Evolutionary conservation across 2,113 vertebrate genomes (phyloP).

Genomic region (Tor tambroides): DNA sequence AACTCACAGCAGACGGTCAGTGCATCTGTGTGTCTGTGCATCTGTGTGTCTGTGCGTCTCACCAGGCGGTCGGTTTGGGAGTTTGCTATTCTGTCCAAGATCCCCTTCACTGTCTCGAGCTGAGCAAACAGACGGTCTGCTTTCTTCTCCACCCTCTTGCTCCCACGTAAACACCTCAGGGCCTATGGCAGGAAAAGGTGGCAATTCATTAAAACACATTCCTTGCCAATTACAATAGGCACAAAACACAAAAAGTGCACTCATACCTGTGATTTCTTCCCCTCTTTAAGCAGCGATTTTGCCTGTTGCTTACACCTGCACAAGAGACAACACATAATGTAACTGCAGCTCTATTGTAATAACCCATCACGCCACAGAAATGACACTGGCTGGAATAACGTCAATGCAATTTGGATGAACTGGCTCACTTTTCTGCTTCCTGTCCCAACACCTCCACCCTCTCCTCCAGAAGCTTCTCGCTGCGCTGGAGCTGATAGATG

Average conservation of each 20-base stretch:
- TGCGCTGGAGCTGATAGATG: slow-evolving; percentile 92
- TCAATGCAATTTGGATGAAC: not conserved
- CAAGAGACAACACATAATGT: slow-evolving; percentile 20
- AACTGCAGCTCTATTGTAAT: not conserved
- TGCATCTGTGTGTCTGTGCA: not conserved
- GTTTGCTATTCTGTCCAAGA: slow-evolving; percentile 91
- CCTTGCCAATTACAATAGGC: not conserved
- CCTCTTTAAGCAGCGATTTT: slow-evolving; percentile 80
- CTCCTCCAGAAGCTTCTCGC: slow-evolving; percentile 89
- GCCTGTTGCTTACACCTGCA: slow-evolving; percentile 90
- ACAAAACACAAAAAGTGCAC: not conserved
- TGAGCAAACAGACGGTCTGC: slow-evolving; percentile 85
- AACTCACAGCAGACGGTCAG: not conserved
- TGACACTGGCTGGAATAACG: not conserved
- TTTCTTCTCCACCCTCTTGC: slow-evolving; percentile 84
- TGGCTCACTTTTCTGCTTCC: slow-evolving; percentile 86
- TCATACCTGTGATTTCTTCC: slow-evolving; percentile 89
- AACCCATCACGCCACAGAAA: not conserved
- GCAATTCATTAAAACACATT: not conserved
- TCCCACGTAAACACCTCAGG: slow-evolving; percentile 83
- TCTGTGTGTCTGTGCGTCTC: too few relatives aligned
- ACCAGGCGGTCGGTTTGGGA: slow-evolving; percentile 96
- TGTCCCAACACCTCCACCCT: slow-evolving; percentile 86
- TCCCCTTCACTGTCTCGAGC: slow-evolving; percentile 89
- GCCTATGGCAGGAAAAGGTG: slow-evolving; percentile 74